Percentiles rank a stretch among this genome's conserved stretches.
These are phyloP conservation scores for Paedocypris sp. DNA, from an alignment of 2,113 vertebrate species.

Conservation along the genomic window DNA sequence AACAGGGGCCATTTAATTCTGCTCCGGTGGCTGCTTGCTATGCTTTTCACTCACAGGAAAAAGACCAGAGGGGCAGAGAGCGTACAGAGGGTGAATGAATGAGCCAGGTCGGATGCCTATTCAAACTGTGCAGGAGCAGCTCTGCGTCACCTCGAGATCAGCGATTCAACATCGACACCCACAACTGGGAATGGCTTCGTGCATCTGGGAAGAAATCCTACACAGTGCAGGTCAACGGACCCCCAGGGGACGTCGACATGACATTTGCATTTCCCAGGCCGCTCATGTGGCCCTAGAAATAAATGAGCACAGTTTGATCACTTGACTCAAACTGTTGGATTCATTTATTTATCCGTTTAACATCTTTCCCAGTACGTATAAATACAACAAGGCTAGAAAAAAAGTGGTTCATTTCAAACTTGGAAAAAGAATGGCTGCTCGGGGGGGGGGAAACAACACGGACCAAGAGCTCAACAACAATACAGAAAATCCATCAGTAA, in stretches of 20 bases:
- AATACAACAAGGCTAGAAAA: constrained; percentile 28
- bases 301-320: not conserved
- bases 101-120: constrained; percentile 57
- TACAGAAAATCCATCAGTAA: constrained; percentile 39
- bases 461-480: constrained; percentile 43
- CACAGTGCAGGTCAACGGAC: too few species aligned
- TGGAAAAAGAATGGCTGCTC: constrained; percentile 25
- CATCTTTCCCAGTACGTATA: constrained; percentile 23
- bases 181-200: not conserved
- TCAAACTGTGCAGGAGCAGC: constrained; percentile 55
- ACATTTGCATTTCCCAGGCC: too few species aligned
- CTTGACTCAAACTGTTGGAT: constrained; percentile 16
- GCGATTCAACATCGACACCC: constrained; percentile 25
- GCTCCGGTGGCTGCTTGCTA: constrained; percentile 76
- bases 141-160: constrained; percentile 41
- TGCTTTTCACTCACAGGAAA: constrained; percentile 86
- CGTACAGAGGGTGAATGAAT: constrained; percentile 68
- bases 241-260: too few species aligned
- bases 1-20: constrained; percentile 75
- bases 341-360: constrained; percentile 29
- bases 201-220: not conserved
- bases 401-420: constrained; percentile 19
- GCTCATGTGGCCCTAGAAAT: too few species aligned
- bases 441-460: constrained; percentile 41
- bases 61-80: constrained; percentile 50